Conservation (phyloP, 2,797 vertebrate species). For the Phoeniculus purpureus region DNA sequence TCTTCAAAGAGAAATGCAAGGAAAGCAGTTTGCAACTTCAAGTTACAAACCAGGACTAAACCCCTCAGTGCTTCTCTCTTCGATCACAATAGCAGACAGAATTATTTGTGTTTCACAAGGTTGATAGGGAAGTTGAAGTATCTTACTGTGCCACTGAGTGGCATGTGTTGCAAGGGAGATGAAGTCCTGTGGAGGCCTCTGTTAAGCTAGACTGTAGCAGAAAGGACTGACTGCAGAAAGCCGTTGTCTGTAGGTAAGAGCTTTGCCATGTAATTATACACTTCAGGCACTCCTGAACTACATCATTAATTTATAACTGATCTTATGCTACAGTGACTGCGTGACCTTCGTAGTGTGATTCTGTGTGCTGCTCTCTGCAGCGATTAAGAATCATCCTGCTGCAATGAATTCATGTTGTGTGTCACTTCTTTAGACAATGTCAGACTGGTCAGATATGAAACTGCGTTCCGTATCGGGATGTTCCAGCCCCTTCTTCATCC, state of each 20-base stretch:
- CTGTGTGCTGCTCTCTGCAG: not conserved
- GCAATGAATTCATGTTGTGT: not conserved
- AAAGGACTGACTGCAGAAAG: not conserved
- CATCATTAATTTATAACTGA: not conserved
- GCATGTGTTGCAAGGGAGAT: not conserved
- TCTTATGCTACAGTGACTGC: constrained; percentile 23
- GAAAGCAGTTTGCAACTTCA: not conserved
- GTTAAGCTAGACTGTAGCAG: not conserved
- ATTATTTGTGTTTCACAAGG: not conserved
- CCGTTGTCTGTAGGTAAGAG: not conserved
- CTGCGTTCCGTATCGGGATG: not conserved
- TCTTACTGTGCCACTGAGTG: not conserved
- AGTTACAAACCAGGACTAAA: not conserved
- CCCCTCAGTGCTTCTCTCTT: not conserved
- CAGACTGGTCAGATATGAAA: not conserved
- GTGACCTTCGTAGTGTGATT: not conserved
- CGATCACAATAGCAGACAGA: not conserved
- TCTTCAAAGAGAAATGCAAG: not conserved
- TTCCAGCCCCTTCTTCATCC: no score
- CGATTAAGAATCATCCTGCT: not conserved
- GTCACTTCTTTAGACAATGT: not conserved
- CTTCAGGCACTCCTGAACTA: not conserved
- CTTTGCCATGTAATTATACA: not conserved
- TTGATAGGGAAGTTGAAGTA: not conserved
- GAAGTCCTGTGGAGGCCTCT: not conserved